A percentile compares a stretch with the other conserved stretches of the same genome.
phyloP scores from a whole-genome alignment of 2,888 invertebrate species.

The Mellilla xanthometata region DNA sequence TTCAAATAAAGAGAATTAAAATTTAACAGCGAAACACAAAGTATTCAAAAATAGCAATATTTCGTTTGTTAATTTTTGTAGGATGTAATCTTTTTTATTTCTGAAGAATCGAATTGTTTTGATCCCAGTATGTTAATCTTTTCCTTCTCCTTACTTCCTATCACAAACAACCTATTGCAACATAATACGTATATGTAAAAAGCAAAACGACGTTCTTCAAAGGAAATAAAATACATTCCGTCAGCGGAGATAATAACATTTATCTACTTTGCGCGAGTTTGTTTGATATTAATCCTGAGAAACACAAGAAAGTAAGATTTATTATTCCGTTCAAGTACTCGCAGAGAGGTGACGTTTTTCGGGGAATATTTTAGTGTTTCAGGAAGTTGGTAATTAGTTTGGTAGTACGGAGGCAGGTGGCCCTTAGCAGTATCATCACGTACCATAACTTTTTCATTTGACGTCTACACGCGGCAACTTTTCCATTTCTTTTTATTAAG shows the following conservation, averaged over 20 bases:
- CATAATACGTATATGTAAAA: background rate
- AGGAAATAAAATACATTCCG: slow-evolving; percentile 26
- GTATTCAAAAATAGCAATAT: too few relatives aligned
- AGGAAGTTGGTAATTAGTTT: slow-evolving; percentile 80
- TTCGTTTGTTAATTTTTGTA: too few relatives aligned
- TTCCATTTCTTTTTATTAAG: slow-evolving; percentile 81
- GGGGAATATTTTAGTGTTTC: slow-evolving; percentile 79
- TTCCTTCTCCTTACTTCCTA: too few relatives aligned
- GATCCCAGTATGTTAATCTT: too few relatives aligned
- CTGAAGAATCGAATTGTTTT: too few relatives aligned
- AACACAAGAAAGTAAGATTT: slow-evolving; percentile 52
- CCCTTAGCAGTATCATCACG: slow-evolving; percentile 79
- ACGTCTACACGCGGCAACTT: slow-evolving; percentile 75
- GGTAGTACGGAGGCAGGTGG: slow-evolving; percentile 66
- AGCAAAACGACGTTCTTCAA: slow-evolving; percentile 1
- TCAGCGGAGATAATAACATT: slow-evolving; percentile 34
- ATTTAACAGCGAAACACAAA: too few relatives aligned
- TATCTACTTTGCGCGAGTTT: slow-evolving; percentile 34
- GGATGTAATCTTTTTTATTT: too few relatives aligned
- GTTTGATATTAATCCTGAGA: slow-evolving; percentile 39
- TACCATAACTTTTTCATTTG: slow-evolving; percentile 81
- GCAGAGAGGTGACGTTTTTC: slow-evolving; percentile 74
- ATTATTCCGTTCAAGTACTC: slow-evolving; percentile 61
- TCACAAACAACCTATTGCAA: too few relatives aligned
- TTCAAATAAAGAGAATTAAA: slow-evolving; percentile 10